A percentile compares a stretch with the other conserved stretches of the same genome.
phyloP scores from a whole-genome alignment of 2,113 vertebrate genomes.

The Zosterops hypoxanthus region DNA sequence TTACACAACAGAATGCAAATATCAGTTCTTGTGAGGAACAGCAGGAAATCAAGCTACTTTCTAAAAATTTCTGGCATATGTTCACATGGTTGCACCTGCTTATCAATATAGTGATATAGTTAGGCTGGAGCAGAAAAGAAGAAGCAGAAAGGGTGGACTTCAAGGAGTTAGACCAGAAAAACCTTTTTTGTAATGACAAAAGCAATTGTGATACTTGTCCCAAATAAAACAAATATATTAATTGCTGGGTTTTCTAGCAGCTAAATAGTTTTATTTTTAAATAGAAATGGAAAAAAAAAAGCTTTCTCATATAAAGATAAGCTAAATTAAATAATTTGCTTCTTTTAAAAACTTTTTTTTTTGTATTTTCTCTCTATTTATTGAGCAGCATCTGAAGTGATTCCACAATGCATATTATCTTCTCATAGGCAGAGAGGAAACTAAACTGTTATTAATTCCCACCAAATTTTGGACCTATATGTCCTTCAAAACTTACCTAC shows the following conservation, averaged over 20 bases:
- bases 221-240: fast-evolving
- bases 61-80: neutral
- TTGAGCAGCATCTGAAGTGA: neutral
- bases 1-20: conserved; percentile 1
- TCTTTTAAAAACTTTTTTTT: neutral
- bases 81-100: neutral
- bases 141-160: neutral
- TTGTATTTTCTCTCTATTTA: neutral
- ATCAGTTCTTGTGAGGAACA: neutral
- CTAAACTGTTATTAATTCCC: neutral
- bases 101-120: neutral
- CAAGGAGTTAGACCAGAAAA: neutral
- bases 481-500: neutral
- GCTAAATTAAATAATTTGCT: neutral
- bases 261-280: neutral
- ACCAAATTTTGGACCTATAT: neutral
- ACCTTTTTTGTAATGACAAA: neutral
- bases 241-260: neutral
- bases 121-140: neutral
- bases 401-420: neutral
- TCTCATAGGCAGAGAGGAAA: neutral
- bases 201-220: neutral
- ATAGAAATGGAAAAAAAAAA: neutral
- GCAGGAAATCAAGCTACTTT: neutral
- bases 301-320: neutral